phyloP scores from a whole-genome alignment of 2,888 invertebrate species.

The Hofmannophila pseudospretella region DNA sequence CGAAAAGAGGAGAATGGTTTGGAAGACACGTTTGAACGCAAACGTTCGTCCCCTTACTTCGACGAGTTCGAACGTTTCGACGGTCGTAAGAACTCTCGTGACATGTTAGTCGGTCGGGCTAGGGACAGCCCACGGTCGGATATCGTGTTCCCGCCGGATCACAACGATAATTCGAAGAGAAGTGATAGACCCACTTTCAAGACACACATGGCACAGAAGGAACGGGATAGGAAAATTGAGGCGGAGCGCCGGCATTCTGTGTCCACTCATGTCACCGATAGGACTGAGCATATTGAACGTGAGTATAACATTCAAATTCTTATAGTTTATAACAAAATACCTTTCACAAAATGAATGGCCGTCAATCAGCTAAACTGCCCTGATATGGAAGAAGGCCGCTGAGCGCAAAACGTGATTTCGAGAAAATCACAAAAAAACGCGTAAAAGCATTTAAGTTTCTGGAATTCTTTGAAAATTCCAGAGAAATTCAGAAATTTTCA shows the following conservation, averaged over 20 bases:
- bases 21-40: conserved; percentile 52
- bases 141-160: conserved; percentile 48
- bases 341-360: not conserved
- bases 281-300: conserved; percentile 76
- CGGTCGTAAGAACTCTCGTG: conserved; percentile 69
- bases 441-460: too few species aligned
- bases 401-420: too few species aligned
- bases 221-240: conserved; percentile 78
- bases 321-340: not conserved
- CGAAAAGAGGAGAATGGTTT: conserved; percentile 58
- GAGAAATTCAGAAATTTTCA: too few species aligned
- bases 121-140: conserved; percentile 69
- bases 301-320: conserved; percentile 26
- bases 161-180: conserved; percentile 47
- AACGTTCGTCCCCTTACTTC: conserved; percentile 54
- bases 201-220: conserved; percentile 84
- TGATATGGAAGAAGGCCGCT: too few species aligned
- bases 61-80: conserved; percentile 69
- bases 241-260: conserved; percentile 86
- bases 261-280: conserved; percentile 86
- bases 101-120: conserved; percentile 67
- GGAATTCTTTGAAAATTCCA: too few species aligned
- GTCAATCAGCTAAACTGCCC: not conserved
- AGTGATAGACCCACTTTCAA: conserved; percentile 82
- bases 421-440: too few species aligned